These are phyloP conservation scores for Antheraea assamensis DNA, from an alignment of 2,888 invertebrate species.

Conservation along the genomic window DNA sequence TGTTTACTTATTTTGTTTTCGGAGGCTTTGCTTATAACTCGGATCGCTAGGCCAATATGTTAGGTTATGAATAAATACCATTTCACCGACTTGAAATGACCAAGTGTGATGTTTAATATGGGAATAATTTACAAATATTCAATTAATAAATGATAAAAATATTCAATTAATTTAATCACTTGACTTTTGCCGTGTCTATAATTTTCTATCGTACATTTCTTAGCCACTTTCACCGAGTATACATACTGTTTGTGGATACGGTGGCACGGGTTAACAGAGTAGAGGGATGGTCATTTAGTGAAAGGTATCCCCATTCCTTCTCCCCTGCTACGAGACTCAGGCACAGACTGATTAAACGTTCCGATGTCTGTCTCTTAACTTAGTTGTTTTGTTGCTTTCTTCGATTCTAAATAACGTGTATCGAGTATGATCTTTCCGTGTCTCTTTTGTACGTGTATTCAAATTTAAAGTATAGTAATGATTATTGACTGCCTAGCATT, in stretches of 20 bases:
- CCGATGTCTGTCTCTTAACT: conserved; percentile 66
- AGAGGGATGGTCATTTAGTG: conserved; percentile 80
- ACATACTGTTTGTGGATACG: conserved; percentile 79
- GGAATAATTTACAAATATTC: too few species aligned
- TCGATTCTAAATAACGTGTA: conserved; percentile 46
- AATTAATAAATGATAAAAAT: too few species aligned
- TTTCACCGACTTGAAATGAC: neutral
- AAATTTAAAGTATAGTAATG: neutral
- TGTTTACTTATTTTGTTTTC: too few species aligned
- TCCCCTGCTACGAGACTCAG: conserved; percentile 53
- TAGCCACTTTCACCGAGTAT: conserved; percentile 71
- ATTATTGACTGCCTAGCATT: neutral
- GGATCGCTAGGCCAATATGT: too few species aligned
- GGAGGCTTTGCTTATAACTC: too few species aligned
- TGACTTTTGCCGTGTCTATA: conserved; percentile 42
- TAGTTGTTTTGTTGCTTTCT: conserved; percentile 63
- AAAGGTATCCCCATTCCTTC: conserved; percentile 61
- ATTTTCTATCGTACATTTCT: conserved; percentile 35
- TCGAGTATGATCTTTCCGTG: conserved; percentile 1
- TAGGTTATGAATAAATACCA: too few species aligned
- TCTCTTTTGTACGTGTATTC: neutral
- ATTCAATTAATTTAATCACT: neutral
- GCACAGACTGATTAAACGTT: conserved; percentile 79
- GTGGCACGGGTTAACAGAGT: conserved; percentile 75
- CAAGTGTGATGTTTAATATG: too few species aligned